A percentile compares a stretch with the other conserved stretches of the same genome.
Conservation (phyloP, 2,888 invertebrate genomes). For the Alviniconcha strummeri region DNA sequence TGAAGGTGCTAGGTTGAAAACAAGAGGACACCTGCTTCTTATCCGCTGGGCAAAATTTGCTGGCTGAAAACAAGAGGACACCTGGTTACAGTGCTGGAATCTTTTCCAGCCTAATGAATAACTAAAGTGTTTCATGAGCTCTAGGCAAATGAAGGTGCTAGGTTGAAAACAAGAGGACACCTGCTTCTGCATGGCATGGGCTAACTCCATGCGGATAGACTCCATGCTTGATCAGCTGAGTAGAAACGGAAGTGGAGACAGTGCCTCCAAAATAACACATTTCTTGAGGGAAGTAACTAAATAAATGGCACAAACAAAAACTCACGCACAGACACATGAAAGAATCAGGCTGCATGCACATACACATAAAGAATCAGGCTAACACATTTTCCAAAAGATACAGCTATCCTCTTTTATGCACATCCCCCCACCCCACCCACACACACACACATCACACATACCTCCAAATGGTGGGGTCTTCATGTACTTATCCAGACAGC, state of each 20-base stretch:
- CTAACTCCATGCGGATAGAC: too few relatives aligned
- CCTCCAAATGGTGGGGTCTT: slow-evolving; percentile 84
- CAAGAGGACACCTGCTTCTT: slow-evolving; percentile 79
- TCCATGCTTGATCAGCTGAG: too few relatives aligned
- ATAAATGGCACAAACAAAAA: not conserved
- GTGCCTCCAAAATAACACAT: too few relatives aligned
- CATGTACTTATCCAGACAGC: slow-evolving; percentile 82
- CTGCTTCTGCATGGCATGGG: too few relatives aligned
- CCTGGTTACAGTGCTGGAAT: not conserved
- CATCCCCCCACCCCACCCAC: too few relatives aligned
- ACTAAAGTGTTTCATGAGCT: too few relatives aligned
- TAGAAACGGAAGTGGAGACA: too few relatives aligned
- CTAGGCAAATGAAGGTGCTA: too few relatives aligned
- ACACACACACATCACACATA: slow-evolving; percentile 48
- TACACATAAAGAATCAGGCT: not conserved
- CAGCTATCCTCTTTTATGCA: not conserved
- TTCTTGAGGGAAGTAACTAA: not conserved
- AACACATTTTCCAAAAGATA: too few relatives aligned
- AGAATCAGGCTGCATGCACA: not conserved
- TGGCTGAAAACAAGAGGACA: slow-evolving; percentile 74
- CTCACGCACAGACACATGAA: not conserved
- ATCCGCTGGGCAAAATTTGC: slow-evolving; percentile 82
- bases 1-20: too few relatives aligned
- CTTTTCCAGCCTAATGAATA: too few relatives aligned
- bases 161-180: not conserved